Evolutionary conservation across 2,113 vertebrate genomes (phyloP), one percentile per base, ranked within the genome.

Genomic region (Enhydra lutris): DNA sequence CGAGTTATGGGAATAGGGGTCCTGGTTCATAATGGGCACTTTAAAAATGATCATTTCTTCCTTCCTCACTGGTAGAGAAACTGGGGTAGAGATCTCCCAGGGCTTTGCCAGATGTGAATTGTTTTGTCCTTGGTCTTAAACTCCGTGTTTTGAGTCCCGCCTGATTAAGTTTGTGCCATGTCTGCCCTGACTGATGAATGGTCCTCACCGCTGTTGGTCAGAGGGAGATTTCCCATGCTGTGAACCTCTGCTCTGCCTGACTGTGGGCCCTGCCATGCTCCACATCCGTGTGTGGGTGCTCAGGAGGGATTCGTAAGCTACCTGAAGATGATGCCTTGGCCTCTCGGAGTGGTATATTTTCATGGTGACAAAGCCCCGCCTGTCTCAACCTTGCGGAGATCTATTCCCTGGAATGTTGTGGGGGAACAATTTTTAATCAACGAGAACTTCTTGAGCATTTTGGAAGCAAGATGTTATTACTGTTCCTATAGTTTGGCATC

Each of bases 371-470:
- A 81, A 24, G n/a, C 21, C 78, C 21, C 0, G 26, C 21, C 71
- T 24, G 0, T 59, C 31, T 59, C 50, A 24, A 15, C 47, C 45
- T 94, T 50, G 45, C 20, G 82, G 74, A 80, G 34, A 6, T 59
- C 29, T 59, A 42, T 73, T 92, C 57, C 71, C 36, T 79, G 69
- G 52, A 67, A 86, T 74, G 59, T 45, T 83, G 7, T 45, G 31
- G 76, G 78, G 39, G 76, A 76, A 47, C 10, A 80, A 5, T 61
- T 87, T 96, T 95, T 79, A 95, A 90, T 92, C 65, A 52, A 57
- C 11, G 6, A 86, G 74, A 97, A 94, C n/a, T 88, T 89, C 88
- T 52, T 3, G n/a, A 95, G 78, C 74, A 85, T 95, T 92, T 61
- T 36, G 80, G 50, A 96, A 94, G 83, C 81, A 91, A 95, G 20